Conservation (phyloP, 2,888 invertebrate species). For the Lasioglossum leucozonium region DNA sequence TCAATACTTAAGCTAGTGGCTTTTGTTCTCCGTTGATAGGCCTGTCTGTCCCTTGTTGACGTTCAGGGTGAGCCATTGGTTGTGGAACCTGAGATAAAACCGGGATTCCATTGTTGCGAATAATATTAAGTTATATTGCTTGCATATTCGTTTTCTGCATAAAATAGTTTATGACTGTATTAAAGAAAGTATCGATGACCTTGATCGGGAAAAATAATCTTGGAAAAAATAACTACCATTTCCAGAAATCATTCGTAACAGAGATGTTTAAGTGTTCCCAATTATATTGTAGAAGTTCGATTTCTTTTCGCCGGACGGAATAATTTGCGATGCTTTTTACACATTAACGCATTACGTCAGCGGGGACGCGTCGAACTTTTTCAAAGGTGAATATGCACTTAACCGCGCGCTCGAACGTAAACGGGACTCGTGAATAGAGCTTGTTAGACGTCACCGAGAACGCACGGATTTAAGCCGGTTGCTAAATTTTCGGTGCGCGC, state of each 20-base stretch:
- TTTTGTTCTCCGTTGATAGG: not conserved
- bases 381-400: not conserved
- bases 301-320: not conserved
- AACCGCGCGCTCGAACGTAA: not conserved
- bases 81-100: too few species aligned
- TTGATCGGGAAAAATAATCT: too few species aligned
- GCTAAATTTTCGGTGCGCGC: conserved; percentile 24
- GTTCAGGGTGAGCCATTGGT: not conserved
- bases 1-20: not conserved
- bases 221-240: too few species aligned
- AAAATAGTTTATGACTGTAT: too few species aligned
- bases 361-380: not conserved
- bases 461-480: conserved; percentile 32
- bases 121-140: too few species aligned
- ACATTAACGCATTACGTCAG: not conserved
- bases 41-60: not conserved
- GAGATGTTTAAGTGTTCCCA: too few species aligned
- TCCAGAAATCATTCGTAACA: too few species aligned
- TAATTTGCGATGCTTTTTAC: not conserved
- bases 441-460: conserved; percentile 8
- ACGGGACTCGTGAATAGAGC: conserved; percentile 7
- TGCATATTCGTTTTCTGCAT: too few species aligned
- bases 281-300: too few species aligned
- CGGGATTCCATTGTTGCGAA: too few species aligned
- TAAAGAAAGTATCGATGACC: too few species aligned